Conservation (phyloP, 2,888 invertebrate genomes). For the Xiphydria camelus region DNA sequence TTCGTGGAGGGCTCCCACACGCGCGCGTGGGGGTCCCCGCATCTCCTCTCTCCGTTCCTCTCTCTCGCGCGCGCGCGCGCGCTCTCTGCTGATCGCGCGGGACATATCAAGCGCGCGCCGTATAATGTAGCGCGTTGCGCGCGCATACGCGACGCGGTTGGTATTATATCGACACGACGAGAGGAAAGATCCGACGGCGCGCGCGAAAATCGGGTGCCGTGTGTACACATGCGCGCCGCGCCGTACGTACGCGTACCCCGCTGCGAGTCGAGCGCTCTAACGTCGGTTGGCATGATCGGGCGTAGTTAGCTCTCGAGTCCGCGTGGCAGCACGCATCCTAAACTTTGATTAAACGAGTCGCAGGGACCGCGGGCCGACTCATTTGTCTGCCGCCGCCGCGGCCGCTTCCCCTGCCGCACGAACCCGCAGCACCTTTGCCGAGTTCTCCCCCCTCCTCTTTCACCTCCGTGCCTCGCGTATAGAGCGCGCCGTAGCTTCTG, state of each 20-base stretch:
- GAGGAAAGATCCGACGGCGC: too few species aligned
- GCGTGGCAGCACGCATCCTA: slow-evolving; percentile 48
- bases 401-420: slow-evolving; percentile 4
- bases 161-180: too few species aligned
- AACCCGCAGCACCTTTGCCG: too few species aligned
- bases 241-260: too few species aligned
- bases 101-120: too few species aligned
- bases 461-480: too few species aligned
- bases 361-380: slow-evolving; percentile 36
- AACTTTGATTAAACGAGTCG: slow-evolving; percentile 51
- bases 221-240: too few species aligned
- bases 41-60: slow-evolving; percentile 7
- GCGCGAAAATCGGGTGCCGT: too few species aligned
- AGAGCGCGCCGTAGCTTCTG: background rate
- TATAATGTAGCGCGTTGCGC: too few species aligned
- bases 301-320: slow-evolving; percentile 45
- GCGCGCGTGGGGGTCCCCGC: background rate
- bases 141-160: too few species aligned
- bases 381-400: slow-evolving; percentile 37
- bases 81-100: too few species aligned
- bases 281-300: slow-evolving; percentile 45
- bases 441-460: slow-evolving; percentile 2
- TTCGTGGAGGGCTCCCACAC: background rate
- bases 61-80: slow-evolving; percentile 14
- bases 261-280: too few species aligned